Conservation (phyloP, 1,140 invertebrate genomes). For the Pseudomyrmex concolor region DNA sequence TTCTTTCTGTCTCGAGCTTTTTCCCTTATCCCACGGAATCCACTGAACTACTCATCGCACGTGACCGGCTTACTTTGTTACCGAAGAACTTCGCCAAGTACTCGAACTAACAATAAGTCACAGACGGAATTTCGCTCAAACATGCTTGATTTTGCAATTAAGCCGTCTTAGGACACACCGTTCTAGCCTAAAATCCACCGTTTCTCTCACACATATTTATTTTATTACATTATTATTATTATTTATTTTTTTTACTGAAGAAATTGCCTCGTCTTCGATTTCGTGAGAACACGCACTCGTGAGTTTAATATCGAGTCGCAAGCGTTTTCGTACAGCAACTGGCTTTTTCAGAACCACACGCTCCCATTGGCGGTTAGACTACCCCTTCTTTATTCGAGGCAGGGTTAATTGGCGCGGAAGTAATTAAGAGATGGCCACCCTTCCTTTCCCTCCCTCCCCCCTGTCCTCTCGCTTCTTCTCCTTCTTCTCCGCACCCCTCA, state of each 20-base stretch:
- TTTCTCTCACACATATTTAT: neutral
- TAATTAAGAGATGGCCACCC: constrained; percentile 83
- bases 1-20: constrained; percentile 33
- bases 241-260: neutral
- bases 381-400: constrained; percentile 77
- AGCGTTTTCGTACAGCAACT: constrained; percentile 62
- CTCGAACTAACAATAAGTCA: constrained; percentile 45
- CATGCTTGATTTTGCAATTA: constrained; percentile 30
- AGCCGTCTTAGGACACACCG: neutral
- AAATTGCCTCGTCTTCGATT: constrained; percentile 41
- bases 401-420: constrained; percentile 85
- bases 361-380: constrained; percentile 74
- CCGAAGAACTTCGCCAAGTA: constrained; percentile 18
- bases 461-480: constrained; percentile 62
- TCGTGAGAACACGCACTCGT: constrained; percentile 27
- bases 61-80: constrained; percentile 70
- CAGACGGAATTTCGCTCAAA: constrained; percentile 45
- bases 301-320: constrained; percentile 64
- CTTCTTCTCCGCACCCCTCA: constrained; percentile 22
- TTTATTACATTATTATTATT: neutral
- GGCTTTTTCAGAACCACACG: constrained; percentile 66
- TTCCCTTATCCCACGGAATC: constrained; percentile 46
- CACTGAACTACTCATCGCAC: constrained; percentile 64
- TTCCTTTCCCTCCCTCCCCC: constrained; percentile 66
- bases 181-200: neutral